These are phyloP conservation scores for Muscicapa comitata DNA, from an alignment of 2,797 vertebrate genomes.

Conservation along the genomic window DNA sequence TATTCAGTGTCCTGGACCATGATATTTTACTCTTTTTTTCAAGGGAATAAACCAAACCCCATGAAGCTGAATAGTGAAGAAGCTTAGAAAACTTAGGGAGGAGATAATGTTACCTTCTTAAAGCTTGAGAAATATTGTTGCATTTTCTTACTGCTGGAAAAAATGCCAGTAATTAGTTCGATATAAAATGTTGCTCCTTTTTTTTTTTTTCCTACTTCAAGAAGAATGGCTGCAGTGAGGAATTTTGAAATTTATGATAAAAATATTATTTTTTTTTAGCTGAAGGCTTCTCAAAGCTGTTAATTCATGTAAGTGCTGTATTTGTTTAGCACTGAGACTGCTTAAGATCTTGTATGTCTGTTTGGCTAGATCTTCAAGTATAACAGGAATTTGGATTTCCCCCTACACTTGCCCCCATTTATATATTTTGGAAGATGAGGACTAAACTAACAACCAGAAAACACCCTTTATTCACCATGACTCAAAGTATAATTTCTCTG, in stretches of 20 bases:
- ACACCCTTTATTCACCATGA: not conserved
- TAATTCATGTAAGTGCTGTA: not conserved
- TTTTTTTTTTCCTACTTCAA: not conserved
- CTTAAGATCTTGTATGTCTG: not conserved
- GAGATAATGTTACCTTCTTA: conserved; percentile 19
- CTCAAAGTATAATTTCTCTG: not conserved
- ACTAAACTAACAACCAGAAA: conserved; percentile 14
- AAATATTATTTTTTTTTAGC: not conserved
- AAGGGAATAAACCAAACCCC: not conserved
- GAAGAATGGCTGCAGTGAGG: not conserved
- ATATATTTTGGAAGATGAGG: conserved; percentile 21
- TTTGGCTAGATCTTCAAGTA: conserved; percentile 28
- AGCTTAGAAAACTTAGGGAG: not conserved
- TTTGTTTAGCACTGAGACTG: not conserved
- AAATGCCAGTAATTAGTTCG: not conserved
- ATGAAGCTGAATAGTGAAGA: not conserved
- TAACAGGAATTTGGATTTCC: not conserved
- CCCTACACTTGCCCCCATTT: not conserved
- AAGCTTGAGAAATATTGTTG: not conserved
- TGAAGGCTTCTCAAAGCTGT: conserved; percentile 32
- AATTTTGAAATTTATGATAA: not conserved
- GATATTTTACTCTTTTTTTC: not conserved
- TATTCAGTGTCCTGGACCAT: conserved; percentile 39
- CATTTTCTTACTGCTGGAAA: not conserved
- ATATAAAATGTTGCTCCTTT: not conserved